Base-by-base conservation (phyloP, 2,113 vertebrate species). In the Thamnaconus septentrionalis region DNA sequence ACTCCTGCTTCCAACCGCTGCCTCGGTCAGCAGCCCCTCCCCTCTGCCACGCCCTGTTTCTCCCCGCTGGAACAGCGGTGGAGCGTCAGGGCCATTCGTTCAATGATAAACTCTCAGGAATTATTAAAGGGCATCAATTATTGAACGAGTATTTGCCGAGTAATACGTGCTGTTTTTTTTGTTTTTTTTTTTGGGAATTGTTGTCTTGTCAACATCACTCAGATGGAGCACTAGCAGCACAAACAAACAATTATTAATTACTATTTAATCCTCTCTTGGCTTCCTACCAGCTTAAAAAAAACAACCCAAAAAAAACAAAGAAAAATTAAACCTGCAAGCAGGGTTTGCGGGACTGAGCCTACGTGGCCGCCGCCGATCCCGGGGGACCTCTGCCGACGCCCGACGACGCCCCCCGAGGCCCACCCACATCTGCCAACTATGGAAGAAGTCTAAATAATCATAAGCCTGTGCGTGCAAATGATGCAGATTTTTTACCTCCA, bases 121-220 rank as follows among this genome's bases (percentile, higher is more conserved):
- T 84, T 75, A 83, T 74, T 85, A 18, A 88, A 80, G 60, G 18
- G 52, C 11, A 43, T 78, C 10, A 79, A 82, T 79, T 67, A 83
- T 82, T 78, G 18, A 80, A 78, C 54, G 6, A 52, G 53, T 60
- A 11, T 31, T 31, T 31, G 7, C 48, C 31, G 46, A 66, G 61
- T 53, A 61, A 82, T 64, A 55, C 40, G 42, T 39, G 48, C 53
- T 18, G 3, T 47, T 18, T 31, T 54, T 31, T 31, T 31, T 31
- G 51, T 18, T 2, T 47, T 18, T 31, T 54, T 31, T 31, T 31
- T 31, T 31, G 18, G 18, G 18, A 2, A 1, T 75, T 47, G 58
- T 59, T 4, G 46, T 59, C 41, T 9, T 43, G 18, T 11, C 43
- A 53, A 39, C 41, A 52, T 42, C n/a, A 63, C 50, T 58, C 58